Percentiles rank a stretch among this genome's conserved stretches.
phyloP scores from a whole-genome alignment of 2,797 vertebrate genomes.

The Borostomias antarcticus region DNA sequence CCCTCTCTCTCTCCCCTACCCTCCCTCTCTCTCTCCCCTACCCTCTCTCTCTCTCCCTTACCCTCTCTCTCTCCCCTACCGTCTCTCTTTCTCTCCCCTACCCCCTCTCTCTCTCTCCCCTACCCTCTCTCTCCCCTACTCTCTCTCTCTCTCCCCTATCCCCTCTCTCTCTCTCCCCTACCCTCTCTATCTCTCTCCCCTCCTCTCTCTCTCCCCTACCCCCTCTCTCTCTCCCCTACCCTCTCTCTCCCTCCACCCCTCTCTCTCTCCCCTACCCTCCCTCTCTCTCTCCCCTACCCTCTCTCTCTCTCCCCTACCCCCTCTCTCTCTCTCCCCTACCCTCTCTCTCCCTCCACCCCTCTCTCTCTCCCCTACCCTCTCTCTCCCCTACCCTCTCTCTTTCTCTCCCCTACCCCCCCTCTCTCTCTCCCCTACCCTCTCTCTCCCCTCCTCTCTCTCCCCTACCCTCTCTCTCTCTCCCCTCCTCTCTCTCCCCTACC shows the following conservation, averaged over 20 bases:
- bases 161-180: not conserved
- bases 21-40: slow-evolving; percentile 38
- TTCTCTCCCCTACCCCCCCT: not conserved
- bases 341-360: not conserved
- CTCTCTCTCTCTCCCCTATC: not conserved
- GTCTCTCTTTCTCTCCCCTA: not conserved
- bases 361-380: too few relatives aligned
- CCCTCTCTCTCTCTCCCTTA: not conserved
- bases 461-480: slow-evolving; percentile 6
- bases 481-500: slow-evolving; percentile 32
- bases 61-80: not conserved
- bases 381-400: not conserved
- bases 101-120: not conserved
- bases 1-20: slow-evolving; percentile 6
- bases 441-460: not conserved
- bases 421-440: not conserved
- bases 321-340: too few relatives aligned
- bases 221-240: slow-evolving; percentile 35
- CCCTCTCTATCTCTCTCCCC: not conserved
- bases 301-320: not conserved
- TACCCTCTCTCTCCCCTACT: too few relatives aligned
- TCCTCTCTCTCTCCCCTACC: not conserved
- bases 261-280: slow-evolving; percentile 34
- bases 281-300: not conserved
- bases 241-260: slow-evolving; percentile 2